These are phyloP conservation scores for Leguminivora glycinivorella DNA, from an alignment of 1,140 invertebrate genomes.

Conservation along the genomic window DNA sequence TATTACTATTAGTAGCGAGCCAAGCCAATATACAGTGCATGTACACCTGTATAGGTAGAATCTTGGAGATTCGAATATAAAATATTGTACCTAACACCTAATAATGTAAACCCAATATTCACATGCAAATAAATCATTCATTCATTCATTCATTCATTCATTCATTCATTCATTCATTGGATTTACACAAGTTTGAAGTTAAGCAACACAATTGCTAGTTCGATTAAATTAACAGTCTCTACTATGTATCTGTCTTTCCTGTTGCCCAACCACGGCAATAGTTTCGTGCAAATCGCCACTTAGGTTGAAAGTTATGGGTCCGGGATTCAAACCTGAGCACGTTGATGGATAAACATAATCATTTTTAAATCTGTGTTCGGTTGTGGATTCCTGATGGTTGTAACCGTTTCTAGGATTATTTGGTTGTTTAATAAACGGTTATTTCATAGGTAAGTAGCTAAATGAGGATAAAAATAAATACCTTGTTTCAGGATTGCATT, in stretches of 20 bases:
- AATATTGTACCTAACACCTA: too few species aligned
- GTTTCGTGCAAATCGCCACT: slow-evolving; percentile 12
- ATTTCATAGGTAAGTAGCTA: neutral
- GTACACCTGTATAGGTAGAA: too few species aligned
- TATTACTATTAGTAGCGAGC: too few species aligned
- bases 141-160: too few species aligned
- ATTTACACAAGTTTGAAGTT: too few species aligned
- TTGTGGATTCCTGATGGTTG: neutral
- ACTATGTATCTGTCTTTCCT: neutral
- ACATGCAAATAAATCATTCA: too few species aligned
- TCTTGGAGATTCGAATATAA: too few species aligned
- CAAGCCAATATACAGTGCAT: too few species aligned
- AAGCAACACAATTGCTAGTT: neutral
- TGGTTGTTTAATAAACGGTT: neutral
- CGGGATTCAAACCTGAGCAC: neutral
- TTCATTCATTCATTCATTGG: too few species aligned
- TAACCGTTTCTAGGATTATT: neutral
- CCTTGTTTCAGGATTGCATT: too few species aligned
- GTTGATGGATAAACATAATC: neutral
- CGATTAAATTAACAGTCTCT: neutral
- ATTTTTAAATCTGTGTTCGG: neutral
- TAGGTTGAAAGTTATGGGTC: neutral
- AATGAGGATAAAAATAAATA: too few species aligned
- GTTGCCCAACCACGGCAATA: slow-evolving; percentile 4
- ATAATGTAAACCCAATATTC: too few species aligned